Base-by-base conservation (phyloP, 1,140 invertebrate genomes). In the Megalonaias nervosa region DNA sequence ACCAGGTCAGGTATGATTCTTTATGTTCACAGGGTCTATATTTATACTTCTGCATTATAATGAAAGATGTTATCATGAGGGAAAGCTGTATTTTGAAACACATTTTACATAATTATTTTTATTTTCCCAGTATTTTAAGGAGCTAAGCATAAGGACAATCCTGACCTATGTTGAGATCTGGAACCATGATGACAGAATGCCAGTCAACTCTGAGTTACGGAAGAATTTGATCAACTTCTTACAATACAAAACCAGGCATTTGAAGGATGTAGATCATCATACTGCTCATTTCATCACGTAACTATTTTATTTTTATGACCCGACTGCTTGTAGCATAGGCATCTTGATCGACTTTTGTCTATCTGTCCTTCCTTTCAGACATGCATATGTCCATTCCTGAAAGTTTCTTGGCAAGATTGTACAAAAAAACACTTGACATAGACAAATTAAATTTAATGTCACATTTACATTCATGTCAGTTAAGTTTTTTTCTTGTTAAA, bases 111-210 rank as follows among this genome's bases (percentile, higher is more conserved):
- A 60, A n/a, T 48, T 68, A 55, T 74, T 58, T 55, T 21, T 71
- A 87, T 84, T 65, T 74, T 92, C 93, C 21, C 92, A 97, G 96
- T 98, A 98, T 90, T 97, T 97, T 92, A 94, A 97, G 79, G 96
- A 95, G 48, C 92, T 99, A 82, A 97, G 97, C 86, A 98, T 97
- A 23, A 93, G 97, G 82, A 95, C 98, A 31, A 97, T 97, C 16
- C 94, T 99, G 78, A 95, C 98, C 61, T 99, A 99, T 91, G 95
- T 98, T 89, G 97, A 99, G 93, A 97, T 97, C 66, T 99, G 97
- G 97, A 95, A 95, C 88, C 94, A 95, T 84, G 93, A 94, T 74
- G 94, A 94, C 88, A 94, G 96, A 89, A 96, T 98, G 88, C 56
- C 16, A 15, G 94, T 94, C 58, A 84, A 77, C 55, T 69, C 77